phyloP scores from a whole-genome alignment of 2,113 vertebrate species.

The Apteryx mantelli region DNA sequence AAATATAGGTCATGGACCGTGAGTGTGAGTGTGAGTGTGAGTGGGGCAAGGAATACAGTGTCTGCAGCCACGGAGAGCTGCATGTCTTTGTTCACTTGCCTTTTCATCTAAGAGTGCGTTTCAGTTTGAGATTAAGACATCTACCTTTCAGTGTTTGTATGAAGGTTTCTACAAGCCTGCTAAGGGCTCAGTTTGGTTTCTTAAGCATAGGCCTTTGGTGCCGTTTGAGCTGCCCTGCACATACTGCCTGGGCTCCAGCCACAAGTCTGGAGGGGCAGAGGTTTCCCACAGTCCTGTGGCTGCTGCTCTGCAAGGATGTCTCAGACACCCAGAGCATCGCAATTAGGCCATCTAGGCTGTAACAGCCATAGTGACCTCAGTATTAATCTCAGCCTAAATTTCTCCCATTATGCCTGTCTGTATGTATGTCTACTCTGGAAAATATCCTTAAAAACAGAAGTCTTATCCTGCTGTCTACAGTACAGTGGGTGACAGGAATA shows the following conservation, averaged over 20 bases:
- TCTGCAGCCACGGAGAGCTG: background rate
- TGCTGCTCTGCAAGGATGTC: background rate
- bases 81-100: background rate
- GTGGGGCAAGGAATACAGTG: fast-evolving
- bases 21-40: background rate
- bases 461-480: background rate
- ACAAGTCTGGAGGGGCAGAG: background rate
- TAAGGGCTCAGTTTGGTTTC: background rate
- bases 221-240: background rate
- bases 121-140: background rate
- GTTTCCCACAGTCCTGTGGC: background rate
- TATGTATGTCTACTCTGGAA: background rate
- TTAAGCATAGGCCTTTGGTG: background rate
- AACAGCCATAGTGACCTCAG: background rate
- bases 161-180: background rate
- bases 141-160: background rate
- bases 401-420: background rate
- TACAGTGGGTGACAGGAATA: background rate
- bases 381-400: background rate
- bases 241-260: background rate
- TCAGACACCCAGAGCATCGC: background rate
- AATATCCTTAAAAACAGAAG: background rate
- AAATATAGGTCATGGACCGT: background rate
- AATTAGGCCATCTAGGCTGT: background rate
- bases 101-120: background rate